phyloP scores from a whole-genome alignment of 35 echinoderm and acorn worm species.

The Eucidaris tribuloides region DNA sequence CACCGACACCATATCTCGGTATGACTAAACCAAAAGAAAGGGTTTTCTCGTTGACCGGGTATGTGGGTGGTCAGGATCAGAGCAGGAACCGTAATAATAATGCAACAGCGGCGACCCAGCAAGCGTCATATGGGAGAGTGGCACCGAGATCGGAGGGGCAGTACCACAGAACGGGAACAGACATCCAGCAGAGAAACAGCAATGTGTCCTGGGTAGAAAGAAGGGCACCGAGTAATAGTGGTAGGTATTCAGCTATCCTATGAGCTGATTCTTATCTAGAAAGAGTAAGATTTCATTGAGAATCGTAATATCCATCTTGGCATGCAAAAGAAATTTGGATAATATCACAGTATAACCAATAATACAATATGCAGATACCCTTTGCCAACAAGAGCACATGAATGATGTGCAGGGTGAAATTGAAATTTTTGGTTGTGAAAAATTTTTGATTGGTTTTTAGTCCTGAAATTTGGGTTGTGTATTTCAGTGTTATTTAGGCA shows the following conservation, averaged over 20 bases:
- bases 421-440: neutral
- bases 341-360: neutral
- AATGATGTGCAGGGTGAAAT: neutral
- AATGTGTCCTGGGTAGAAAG: neutral
- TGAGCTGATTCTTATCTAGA: too few relatives aligned
- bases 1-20: constrained; percentile 4
- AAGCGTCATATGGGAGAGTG: neutral
- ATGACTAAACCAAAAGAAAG: neutral
- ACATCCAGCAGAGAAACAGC: neutral
- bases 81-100: constrained; percentile 17
- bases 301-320: too few relatives aligned
- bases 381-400: neutral
- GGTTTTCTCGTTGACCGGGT: too few relatives aligned
- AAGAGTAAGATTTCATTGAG: neutral
- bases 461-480: too few relatives aligned
- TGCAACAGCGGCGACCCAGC: neutral
- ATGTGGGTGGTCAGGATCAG: too few relatives aligned
- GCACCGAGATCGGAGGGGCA: neutral
- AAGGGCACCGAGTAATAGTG: neutral
- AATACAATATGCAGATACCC: neutral
- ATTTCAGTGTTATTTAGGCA: too few relatives aligned
- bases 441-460: too few relatives aligned
- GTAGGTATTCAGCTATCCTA: neutral
- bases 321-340: neutral
- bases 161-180: neutral